Percentiles rank a stretch among this genome's conserved stretches.
Conservation (phyloP, 64 coral and sea anemone genomes). For the Astreopora myriophthalma region DNA sequence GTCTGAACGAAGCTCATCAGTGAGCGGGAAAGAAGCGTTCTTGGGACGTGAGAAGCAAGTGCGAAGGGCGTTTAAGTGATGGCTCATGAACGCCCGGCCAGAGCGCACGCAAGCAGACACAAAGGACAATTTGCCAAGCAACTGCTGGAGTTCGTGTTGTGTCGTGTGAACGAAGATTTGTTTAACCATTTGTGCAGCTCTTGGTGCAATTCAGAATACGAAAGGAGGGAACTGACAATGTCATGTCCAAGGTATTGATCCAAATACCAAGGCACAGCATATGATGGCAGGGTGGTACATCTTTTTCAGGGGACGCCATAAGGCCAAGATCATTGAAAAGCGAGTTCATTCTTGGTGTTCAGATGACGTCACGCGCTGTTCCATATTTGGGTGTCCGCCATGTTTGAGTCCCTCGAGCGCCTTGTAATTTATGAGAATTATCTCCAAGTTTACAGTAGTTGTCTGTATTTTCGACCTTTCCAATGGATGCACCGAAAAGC, state of each 20-base stretch:
- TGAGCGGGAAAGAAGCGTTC: neutral
- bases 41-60: neutral
- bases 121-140: conserved; percentile 23
- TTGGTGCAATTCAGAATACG: conserved; percentile 27
- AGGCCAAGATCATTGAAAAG: conserved; percentile 51
- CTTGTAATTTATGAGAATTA: no score
- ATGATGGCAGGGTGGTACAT: neutral
- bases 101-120: conserved; percentile 48
- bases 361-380: no score
- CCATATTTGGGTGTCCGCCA: no score
- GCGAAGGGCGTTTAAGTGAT: conserved; percentile 41
- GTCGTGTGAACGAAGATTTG: neutral
- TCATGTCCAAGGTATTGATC: conserved; percentile 27
- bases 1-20: conserved; percentile 7
- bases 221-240: conserved; percentile 38
- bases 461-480: no score
- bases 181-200: neutral
- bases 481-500: no score
- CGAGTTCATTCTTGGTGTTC: no score
- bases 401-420: no score
- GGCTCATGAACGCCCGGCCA: conserved; percentile 41
- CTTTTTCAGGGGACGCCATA: conserved; percentile 36
- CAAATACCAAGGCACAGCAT: conserved; percentile 64
- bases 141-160: neutral
- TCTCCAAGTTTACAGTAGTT: no score